Base-by-base conservation (phyloP, 2,113 vertebrate species). In the Lamprologus speciosus region DNA sequence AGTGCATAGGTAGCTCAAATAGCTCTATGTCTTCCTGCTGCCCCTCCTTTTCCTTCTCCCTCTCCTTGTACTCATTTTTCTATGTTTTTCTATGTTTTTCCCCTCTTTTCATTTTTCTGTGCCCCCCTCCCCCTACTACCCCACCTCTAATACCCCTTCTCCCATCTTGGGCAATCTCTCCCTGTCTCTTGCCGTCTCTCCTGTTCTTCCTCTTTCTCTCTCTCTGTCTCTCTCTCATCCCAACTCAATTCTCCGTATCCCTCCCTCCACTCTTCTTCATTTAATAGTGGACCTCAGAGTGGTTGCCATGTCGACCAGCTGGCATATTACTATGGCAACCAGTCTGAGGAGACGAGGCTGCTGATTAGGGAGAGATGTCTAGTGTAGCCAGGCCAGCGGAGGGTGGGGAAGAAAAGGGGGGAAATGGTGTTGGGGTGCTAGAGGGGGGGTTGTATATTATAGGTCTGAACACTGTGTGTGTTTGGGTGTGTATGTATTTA, bases 301-400 rank as follows among this genome's bases (percentile, higher is more conserved):
- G 97, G 98, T 99, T 99, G 98, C 98, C 97, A 99, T 99, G 98
- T 98, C 98, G 97, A 99, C 98, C 97, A 98, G 98, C 96, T 97
- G 95, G 98, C 97, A 96, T 93, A 97, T 99, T 98, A 82, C 98
- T 97, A 99, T 99, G 97, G 98, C 97, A 99, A 99, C 98, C 96
- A 96, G 97, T 97, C 97, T 97, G 97, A 97, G 98, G 97, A 97
- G 96, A 97, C 96, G 95, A 97, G 97, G 97, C 95, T 97, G 97
- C 96, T 97, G 96, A 97, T 97, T 97, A 96, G 96, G 95, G 94
- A 96, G 95, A 94, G 96, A 96, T 96, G 96, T 97, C 95, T 96
- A 95, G 96, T 95, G 94, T 95, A 95, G 95, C 96, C 96, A 95
- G 96, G 95, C 96, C 95, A 96, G 95, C 85, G 84, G 85, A 94